Percentiles rank a stretch among this genome's conserved stretches.
These are phyloP conservation scores for Nylanderia fulva DNA, from an alignment of 1,140 invertebrate genomes.

Conservation along the genomic window DNA sequence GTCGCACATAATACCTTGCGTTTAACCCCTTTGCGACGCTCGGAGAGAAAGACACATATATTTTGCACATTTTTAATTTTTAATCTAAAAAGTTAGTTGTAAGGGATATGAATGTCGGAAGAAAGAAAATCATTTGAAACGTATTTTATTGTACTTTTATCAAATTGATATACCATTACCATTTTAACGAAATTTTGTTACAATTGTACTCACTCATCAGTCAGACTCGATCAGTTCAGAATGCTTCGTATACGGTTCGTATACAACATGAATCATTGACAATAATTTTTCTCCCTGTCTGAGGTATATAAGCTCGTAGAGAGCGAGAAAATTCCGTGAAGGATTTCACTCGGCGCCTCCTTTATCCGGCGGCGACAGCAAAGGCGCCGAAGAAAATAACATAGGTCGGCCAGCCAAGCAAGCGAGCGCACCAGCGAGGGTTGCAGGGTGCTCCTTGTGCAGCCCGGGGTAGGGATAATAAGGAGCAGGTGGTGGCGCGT, in stretches of 20 bases:
- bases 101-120: background rate
- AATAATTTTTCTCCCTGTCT: conserved; percentile 30
- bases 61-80: conserved; percentile 33
- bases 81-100: background rate
- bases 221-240: background rate
- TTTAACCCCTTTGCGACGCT: conserved; percentile 30
- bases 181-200: background rate
- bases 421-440: conserved; percentile 47
- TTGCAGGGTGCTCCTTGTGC: conserved; percentile 64
- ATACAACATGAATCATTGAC: conserved; percentile 29
- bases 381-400: conserved; percentile 68
- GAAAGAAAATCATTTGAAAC: background rate
- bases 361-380: conserved; percentile 46
- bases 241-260: too few relatives aligned
- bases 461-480: conserved; percentile 72
- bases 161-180: background rate
- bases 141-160: background rate
- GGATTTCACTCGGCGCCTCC: conserved; percentile 41
- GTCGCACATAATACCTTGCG: conserved; percentile 2
- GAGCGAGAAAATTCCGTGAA: conserved; percentile 45
- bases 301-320: background rate
- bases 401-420: conserved; percentile 38
- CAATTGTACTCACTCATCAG: background rate
- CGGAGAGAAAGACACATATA: background rate
- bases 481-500: conserved; percentile 77